Base-by-base conservation (phyloP, 92 coral and sea anemone species). In the Micromussa lordhowensis region DNA sequence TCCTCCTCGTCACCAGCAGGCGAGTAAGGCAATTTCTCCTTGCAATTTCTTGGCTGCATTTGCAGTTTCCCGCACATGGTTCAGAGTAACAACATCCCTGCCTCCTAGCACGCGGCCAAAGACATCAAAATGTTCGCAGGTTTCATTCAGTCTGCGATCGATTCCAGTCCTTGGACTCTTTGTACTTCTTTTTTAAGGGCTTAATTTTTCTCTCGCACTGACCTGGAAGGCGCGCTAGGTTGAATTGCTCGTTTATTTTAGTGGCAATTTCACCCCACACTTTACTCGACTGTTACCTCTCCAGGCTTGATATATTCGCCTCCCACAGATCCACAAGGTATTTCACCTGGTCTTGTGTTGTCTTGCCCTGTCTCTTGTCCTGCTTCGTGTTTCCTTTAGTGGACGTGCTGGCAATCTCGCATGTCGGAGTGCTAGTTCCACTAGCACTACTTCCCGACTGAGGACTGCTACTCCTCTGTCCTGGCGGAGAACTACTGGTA, bases 201-300 rank as follows among this genome's bases (percentile, higher is more conserved):
- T 40, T 4, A 40, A 40, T 40, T 40, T 40, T 40, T 81, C 87
- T 1, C 59, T 54, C 3, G 21, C 59, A 54, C 59, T 54, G 59
- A 53, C 82, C 61, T 31, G 75, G 54, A 38, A 83, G n/a, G 91
- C 91, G 82, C 77, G 14, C 49, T 24, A 88, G 34, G 75, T 88
- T 21, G 81, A 88, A 88, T n/a, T 88, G 82, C 81, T 88, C 82
- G 79, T 88, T 88, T 57, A 88, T 57, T 48, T 63, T 69, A 31
- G 75, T 53, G 63, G 91, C 86, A 38, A 80, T 88, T 34, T 70
- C 91, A 21, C n/a, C 73, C 81, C 85, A 88, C 51, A 63, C 91
- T 76, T 88, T 80, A 86, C 90, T 68, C 22, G 90, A 66, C 77
- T 86, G 86, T 77, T 88, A 82, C 86, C 86, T 88, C 86, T 88